Conservation (phyloP, 2,113 vertebrate genomes). For the Chamaea fasciata region DNA sequence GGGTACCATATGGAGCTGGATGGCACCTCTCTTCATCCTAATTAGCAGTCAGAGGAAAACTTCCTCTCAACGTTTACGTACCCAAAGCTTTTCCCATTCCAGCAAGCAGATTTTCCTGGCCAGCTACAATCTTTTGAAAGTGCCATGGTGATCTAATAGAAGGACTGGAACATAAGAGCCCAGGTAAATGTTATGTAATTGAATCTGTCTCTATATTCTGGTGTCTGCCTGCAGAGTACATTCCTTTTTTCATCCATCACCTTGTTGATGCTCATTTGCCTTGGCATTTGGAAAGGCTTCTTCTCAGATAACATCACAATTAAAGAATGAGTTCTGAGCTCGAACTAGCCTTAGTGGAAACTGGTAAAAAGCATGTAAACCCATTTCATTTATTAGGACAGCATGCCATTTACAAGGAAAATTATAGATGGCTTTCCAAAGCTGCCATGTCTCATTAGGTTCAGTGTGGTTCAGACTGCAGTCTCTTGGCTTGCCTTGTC, state of each 20-base stretch:
- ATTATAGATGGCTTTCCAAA: conserved; percentile 59
- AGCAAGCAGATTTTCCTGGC: neutral
- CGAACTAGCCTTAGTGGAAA: conserved; percentile 35
- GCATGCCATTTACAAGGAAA: conserved; percentile 32
- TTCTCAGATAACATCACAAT: conserved; percentile 57
- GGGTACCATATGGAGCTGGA: neutral
- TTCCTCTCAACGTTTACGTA: neutral
- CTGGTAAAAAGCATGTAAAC: conserved; percentile 49
- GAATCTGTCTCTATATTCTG: neutral
- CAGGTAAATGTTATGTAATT: neutral
- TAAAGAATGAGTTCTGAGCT: conserved; percentile 62
- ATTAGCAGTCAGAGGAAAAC: neutral
- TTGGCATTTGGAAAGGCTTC: conserved; percentile 45
- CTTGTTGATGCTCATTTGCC: conserved; percentile 10
- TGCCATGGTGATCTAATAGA: neutral
- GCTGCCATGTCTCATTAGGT: conserved; percentile 57
- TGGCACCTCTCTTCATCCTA: neutral
- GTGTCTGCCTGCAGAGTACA: neutral
- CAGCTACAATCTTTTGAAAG: neutral
- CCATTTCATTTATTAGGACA: conserved; percentile 53
- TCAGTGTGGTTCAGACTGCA: conserved; percentile 22
- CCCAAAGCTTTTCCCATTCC: conserved; percentile 15
- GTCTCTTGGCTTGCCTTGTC: conserved; percentile 15
- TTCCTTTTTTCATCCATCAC: neutral
- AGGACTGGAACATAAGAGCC: neutral